Base-by-base conservation (phyloP, 2,113 vertebrate genomes). In the Ranitomeya imitator region DNA sequence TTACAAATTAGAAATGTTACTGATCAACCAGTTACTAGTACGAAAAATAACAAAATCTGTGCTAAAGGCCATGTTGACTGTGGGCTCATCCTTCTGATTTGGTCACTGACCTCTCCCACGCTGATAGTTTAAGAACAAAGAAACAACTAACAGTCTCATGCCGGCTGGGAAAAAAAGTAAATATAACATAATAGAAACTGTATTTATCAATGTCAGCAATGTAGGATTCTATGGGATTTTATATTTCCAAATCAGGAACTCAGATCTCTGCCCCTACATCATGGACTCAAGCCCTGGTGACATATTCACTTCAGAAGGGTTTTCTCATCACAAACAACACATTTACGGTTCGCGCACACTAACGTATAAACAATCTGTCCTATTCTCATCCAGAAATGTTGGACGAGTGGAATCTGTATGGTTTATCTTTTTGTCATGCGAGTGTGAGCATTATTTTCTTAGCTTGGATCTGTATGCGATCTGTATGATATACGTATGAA, bases 1-100 rank as follows among this genome's bases (percentile, higher is more conserved):
- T 82, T 81, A 83, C 65, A 83, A 31, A 76, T 88, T 26, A 61
- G 69, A 54, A 45, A 18, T 52, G 86, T 88, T 88, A 88, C 79
- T 88, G 67, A 83, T 88, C 83, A 88, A 88, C 86, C 37, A 76
- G 52, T 63, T 54, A 83, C 71, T 60, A 88, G 26, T 54, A 83
- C 26, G 31, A 9, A 51, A 61, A 11, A 83, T 69, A 61, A 76
- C 51, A 83, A 65, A 76, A 88, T 82, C 54, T 83, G 12, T 83
- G 86, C 76, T 79, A 87, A 81, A 87, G 78, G 86, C 79, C 79
- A 87, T 81, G 31, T 59, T 76, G 79, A 83, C 69, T 51, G 67
- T 63, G 37, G 54, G 18, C 67, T 61, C 37, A 15, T 45, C 79
- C 19, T 52, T 10, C 26, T 1, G 31, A 18, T 45, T 71, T 71